Base-by-base conservation (phyloP, 1,140 invertebrate species). In the Ceratina calcarata region DNA sequence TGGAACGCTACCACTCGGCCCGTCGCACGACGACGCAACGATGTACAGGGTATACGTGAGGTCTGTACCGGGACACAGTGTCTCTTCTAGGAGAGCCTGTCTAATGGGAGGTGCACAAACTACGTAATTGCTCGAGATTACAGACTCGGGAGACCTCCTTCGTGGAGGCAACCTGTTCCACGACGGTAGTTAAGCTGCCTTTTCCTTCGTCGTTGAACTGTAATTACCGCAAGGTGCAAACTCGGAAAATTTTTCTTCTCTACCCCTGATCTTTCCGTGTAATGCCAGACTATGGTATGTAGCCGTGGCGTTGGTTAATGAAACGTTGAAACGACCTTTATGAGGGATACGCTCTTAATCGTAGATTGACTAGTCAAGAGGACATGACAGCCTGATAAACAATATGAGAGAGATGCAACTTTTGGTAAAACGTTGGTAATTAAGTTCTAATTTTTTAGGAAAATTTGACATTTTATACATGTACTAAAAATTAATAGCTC, bases 151-250 rank as follows among this genome's bases (percentile, higher is more conserved):
- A 55, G 76, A 85, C 80, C 72, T 82, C 78, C 83, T 84, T 72
- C 80, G 49, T 77, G 82, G 65, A 82, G 70, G 75, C 61, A 71
- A 27, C 62, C 58, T 51, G 62, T 55, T 84, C 67, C 78, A 57
- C 10, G 55, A 57, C 60, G 82, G 79, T 83, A 72, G 78, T 85
- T 83, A 76, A 80, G 68, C 49, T 77, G 81, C 84, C 80, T 84
- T 83, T 84, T 76, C 76, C 69, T 71, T 79, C 64, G 60, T 77
- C 64, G 64, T 65, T 53, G 45, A n/a, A 74, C 78, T 74, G 68
- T 87, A 90, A 91, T 90, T 90, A 90, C 66, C 83, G 83, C 87
- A 90, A 91, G 89, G 89, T 90, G 89, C 90, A 90, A 90, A 90
- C 81, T 86, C 81, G 84, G 85, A 88, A 89, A 90, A 90, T 90